Evolutionary conservation across 2,113 vertebrate species (phyloP).

Genomic region (Sula dactylatra): DNA sequence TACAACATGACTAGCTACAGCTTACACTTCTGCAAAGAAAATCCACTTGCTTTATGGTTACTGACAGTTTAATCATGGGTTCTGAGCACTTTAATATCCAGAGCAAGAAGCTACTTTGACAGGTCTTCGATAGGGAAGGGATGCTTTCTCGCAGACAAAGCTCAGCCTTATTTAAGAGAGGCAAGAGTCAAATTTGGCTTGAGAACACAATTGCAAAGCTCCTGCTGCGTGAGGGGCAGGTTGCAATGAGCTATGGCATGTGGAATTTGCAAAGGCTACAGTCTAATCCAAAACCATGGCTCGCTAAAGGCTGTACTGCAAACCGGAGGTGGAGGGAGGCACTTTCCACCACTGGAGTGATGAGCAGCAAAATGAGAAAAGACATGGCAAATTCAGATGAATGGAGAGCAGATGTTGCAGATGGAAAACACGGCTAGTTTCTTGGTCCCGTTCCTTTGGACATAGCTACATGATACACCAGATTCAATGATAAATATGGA

Average conservation of each 20-base stretch:
- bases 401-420: neutral
- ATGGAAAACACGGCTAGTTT: neutral
- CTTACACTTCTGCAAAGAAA: neutral
- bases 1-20: neutral
- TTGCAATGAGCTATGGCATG: neutral
- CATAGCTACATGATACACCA: neutral
- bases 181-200: neutral
- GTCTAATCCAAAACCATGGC: neutral
- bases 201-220: neutral
- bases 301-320: neutral
- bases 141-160: neutral
- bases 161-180: neutral
- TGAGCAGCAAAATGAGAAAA: neutral
- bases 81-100: neutral
- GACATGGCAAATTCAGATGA: neutral
- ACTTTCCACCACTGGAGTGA: neutral
- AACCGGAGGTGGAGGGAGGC: neutral
- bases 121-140: neutral
- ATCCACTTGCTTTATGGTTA: neutral
- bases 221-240: neutral
- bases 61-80: neutral
- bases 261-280: neutral
- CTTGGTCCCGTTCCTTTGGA: neutral
- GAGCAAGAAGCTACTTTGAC: neutral
- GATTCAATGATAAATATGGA: neutral